Base-by-base conservation (phyloP, 2,888 invertebrate genomes). In the Hypsopygia costalis region DNA sequence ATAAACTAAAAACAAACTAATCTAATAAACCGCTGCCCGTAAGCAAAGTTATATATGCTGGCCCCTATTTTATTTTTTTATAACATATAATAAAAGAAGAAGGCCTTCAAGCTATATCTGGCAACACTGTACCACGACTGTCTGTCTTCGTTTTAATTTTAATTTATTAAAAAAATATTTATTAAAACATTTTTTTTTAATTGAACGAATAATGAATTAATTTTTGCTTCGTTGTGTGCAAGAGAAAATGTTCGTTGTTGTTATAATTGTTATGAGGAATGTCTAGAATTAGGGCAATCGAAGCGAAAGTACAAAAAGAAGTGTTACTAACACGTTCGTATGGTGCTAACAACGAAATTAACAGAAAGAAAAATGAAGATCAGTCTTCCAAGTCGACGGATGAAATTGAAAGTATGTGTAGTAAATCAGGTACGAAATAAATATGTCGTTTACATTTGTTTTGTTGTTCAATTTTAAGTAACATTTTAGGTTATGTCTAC, bases 281-380 rank as follows among this genome's bases (percentile, higher is more conserved):
- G 83, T 86, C 86, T 61, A 81, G 83, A 66, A 83, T 80, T 53
- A 77, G 77, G 56, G 80, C 72, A 58, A 74, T 86, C 40, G 80
- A 80, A 64, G 62, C 75, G 44, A 79, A 74, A 65, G 62, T 69
- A 44, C 71, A 70, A 58, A 81, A 79, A 51, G 68, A 72, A 56
- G 65, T 65, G 36, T 58, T 69, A 50, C 70, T 73, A 48, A 59
- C 58, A 40, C 70, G 60, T 44, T 73, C 64, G 53, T 74, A 74
- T 56, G 70, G 65, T 33, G 62, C 56, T 9, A 38, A 12, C 34
- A 71, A 67, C 45, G 75, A 76, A 62, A 59, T 62, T 8, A 63
- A 47, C 40, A 74, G 61, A 57, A 76, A 70, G 46, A 74, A 66
- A 59, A 63, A 56, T 53, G 79, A 74, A 40, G 71, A 71, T 49